Percentiles rank a stretch among this genome's conserved stretches.
phyloP scores from a whole-genome alignment of 2,113 vertebrate species.

The Corythoichthys intestinalis region DNA sequence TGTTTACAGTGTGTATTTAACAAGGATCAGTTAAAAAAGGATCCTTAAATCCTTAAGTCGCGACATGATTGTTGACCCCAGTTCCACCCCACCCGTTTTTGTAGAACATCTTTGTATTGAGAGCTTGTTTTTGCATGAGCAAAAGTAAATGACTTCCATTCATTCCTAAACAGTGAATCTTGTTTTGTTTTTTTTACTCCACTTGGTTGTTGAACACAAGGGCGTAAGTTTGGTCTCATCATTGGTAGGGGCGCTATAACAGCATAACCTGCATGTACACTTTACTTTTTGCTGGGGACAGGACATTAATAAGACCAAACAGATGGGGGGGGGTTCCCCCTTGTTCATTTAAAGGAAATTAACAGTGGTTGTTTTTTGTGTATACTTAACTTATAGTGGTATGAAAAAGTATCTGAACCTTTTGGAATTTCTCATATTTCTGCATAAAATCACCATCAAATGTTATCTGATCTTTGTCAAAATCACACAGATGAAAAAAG shows the following conservation, averaged over 20 bases:
- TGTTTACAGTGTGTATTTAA: slow-evolving; percentile 8
- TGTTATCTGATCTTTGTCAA: no score
- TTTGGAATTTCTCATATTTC: no score
- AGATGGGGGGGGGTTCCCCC: no score
- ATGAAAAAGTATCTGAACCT: no score
- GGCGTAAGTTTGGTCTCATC: not conserved
- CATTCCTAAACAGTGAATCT: not conserved
- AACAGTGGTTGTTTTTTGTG: no score
- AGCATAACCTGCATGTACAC: no score
- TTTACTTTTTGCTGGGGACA: no score
- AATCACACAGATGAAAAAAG: no score
- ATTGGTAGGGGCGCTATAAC: not conserved
- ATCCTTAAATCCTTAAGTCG: not conserved
- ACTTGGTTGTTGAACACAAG: not conserved
- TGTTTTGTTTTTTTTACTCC: not conserved
- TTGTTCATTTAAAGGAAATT: no score
- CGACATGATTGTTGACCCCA: not conserved
- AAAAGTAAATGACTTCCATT: not conserved
- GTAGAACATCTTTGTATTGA: not conserved
- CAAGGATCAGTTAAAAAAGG: slow-evolving; percentile 10
- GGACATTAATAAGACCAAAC: no score
- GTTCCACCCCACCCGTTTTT: not conserved
- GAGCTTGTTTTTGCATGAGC: not conserved
- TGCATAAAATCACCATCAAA: no score
- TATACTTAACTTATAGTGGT: no score